These are phyloP conservation scores for Smittia sp. DNA, from an alignment of 2,888 invertebrate species.

Conservation along the genomic window DNA sequence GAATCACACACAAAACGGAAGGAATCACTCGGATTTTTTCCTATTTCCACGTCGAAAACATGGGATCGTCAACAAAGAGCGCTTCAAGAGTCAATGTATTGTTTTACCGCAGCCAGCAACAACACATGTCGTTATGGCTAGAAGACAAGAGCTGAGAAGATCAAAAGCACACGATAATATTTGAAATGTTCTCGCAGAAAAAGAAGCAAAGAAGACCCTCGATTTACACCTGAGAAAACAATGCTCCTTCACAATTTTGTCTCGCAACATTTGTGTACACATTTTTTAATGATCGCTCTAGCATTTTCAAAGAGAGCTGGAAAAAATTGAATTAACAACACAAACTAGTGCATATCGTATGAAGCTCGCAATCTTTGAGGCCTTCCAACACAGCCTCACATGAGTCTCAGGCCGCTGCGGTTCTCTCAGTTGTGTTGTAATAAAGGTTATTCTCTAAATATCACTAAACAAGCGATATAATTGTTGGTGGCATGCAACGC, in stretches of 20 bases:
- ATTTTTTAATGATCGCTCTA: background rate
- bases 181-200: background rate
- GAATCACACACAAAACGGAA: conserved; percentile 22
- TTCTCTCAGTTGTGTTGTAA: background rate
- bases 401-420: background rate
- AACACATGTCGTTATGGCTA: conserved; percentile 6
- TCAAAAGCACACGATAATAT: conserved; percentile 31
- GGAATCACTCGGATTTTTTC: conserved; percentile 35
- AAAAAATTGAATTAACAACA: conserved; percentile 26
- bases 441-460: conserved; percentile 20
- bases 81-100: conserved; percentile 25
- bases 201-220: background rate
- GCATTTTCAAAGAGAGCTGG: background rate
- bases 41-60: background rate
- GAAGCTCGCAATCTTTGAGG: conserved; percentile 2
- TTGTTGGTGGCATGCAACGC: conserved; percentile 11
- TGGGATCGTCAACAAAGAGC: background rate
- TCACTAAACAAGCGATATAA: conserved; percentile 8
- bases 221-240: conserved; percentile 35
- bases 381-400: background rate
- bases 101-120: conserved; percentile 7
- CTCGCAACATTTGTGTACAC: background rate
- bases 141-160: conserved; percentile 16
- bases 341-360: background rate
- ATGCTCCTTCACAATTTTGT: conserved; percentile 2